These are phyloP conservation scores for Drosophila neutralis DNA, from an alignment of 2,888 invertebrate genomes.

Conservation along the genomic window DNA sequence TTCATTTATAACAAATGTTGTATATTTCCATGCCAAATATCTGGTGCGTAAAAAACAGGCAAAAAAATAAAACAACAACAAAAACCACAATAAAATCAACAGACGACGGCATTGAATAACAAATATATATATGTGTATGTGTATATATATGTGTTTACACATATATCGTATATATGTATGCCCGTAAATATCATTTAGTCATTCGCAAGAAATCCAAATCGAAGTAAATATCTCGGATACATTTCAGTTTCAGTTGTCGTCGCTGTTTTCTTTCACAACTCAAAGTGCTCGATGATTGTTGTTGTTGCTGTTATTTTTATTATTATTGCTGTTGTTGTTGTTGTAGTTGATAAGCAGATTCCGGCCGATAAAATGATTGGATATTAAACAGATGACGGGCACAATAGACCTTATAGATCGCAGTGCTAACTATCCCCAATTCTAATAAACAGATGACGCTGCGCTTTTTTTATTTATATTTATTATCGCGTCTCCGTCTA, in stretches of 20 bases:
- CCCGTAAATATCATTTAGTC: constrained; percentile 6
- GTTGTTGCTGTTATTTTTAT: neutral
- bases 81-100: constrained; percentile 24
- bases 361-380: constrained; percentile 16
- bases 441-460: neutral
- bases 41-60: constrained; percentile 60
- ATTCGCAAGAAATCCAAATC: constrained; percentile 19
- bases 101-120: constrained; percentile 44
- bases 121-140: constrained; percentile 34
- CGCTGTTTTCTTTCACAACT: constrained; percentile 14
- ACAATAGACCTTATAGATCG: too few relatives aligned
- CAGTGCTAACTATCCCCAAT: too few relatives aligned
- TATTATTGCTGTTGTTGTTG: constrained; percentile 3
- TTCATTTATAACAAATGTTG: constrained; percentile 41
- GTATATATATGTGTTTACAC: neutral
- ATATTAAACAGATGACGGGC: neutral
- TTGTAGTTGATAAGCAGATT: constrained; percentile 7
- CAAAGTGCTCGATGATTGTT: neutral
- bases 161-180: neutral
- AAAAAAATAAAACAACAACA: constrained; percentile 29
- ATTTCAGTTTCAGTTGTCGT: constrained; percentile 5
- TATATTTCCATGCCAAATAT: constrained; percentile 45
- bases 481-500: neutral
- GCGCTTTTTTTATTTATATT: constrained; percentile 9
- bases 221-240: constrained; percentile 1